phyloP scores from a whole-genome alignment of 2,113 vertebrate species.

The Pterocles orientalis region DNA sequence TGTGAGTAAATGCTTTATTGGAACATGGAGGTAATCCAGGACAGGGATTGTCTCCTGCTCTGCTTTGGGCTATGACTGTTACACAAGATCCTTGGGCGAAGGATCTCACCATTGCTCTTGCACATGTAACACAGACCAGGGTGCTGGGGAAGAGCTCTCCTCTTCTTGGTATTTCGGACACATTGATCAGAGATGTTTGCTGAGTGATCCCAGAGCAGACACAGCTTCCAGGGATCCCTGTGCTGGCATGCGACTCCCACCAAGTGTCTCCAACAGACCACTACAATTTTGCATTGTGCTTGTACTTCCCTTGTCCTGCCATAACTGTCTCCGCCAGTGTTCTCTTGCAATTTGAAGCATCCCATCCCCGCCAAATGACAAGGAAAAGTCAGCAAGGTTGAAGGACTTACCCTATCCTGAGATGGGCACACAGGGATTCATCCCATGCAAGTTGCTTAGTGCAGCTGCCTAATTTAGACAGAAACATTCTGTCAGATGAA shows the following conservation, averaged over 20 bases:
- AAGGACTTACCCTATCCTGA: not conserved
- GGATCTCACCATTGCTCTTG: not conserved
- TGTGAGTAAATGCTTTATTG: not conserved
- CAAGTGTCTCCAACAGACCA: not conserved
- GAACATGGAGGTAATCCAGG: not conserved
- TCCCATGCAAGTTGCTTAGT: not conserved
- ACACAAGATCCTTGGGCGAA: not conserved
- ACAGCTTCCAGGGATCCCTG: not conserved
- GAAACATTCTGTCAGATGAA: not conserved
- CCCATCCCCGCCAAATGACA: not conserved
- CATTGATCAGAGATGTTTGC: not conserved
- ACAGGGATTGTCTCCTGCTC: not conserved
- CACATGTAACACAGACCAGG: not conserved
- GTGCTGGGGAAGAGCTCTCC: not conserved
- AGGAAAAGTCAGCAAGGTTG: not conserved
- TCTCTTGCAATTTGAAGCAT: not conserved
- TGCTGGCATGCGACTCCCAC: not conserved
- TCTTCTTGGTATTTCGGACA: not conserved
- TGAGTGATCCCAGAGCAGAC: not conserved
- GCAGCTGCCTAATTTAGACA: not conserved
- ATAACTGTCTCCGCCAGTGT: not conserved
- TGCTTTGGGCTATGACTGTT: not conserved
- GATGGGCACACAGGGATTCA: not conserved
- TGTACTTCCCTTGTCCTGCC: not conserved
- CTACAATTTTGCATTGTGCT: not conserved